Conservation (phyloP, 2,888 invertebrate species). For the Prosapia bicincta region DNA sequence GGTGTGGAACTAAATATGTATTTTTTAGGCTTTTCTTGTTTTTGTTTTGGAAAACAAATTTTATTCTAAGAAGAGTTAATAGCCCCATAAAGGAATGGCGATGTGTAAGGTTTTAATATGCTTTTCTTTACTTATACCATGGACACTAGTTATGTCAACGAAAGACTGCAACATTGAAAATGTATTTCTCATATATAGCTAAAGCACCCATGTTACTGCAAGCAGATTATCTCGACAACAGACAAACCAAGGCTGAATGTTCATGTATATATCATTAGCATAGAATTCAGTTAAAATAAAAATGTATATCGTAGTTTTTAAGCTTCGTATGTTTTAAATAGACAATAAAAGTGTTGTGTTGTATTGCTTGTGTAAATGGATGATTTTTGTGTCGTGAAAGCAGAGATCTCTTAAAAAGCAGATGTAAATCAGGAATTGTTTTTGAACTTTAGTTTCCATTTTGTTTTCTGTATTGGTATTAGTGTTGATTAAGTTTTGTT, state of each 20-base stretch:
- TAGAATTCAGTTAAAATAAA: background rate
- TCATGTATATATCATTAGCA: background rate
- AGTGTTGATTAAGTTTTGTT: background rate
- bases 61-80: too few relatives aligned
- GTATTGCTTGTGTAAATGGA: background rate
- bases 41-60: too few relatives aligned
- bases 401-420: background rate
- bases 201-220: too few relatives aligned
- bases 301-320: background rate
- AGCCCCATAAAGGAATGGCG: too few relatives aligned
- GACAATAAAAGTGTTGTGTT: background rate
- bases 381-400: background rate
- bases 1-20: too few relatives aligned
- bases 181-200: slow-evolving; percentile 2
- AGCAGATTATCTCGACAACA: background rate
- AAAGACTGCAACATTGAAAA: background rate
- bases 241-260: background rate
- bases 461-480: background rate
- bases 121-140: too few relatives aligned
- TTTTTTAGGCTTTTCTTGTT: too few relatives aligned
- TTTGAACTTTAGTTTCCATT: background rate
- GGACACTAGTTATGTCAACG: too few relatives aligned
- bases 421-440: background rate
- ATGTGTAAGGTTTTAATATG: too few relatives aligned
- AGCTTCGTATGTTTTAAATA: background rate